Conservation (phyloP, 2,113 vertebrate species). For the Catharus bicknelli region DNA sequence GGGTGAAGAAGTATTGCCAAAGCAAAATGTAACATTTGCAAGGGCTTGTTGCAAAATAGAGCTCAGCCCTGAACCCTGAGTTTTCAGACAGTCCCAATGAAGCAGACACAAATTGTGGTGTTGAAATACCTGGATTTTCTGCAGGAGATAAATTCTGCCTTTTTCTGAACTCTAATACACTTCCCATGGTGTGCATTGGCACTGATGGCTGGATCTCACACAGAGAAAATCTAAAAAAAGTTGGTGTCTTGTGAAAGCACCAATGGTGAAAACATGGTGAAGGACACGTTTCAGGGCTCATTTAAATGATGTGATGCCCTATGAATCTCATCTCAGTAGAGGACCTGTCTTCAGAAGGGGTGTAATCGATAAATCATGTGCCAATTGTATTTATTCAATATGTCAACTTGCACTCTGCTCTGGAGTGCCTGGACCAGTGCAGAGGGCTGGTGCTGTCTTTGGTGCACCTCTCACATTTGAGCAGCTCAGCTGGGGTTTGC, state of each 20-base stretch:
- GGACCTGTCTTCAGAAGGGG: neutral
- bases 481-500: neutral
- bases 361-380: neutral
- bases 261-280: neutral
- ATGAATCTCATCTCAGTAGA: neutral
- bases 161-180: neutral
- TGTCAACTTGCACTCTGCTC: neutral
- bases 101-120: neutral
- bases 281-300: neutral
- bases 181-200: neutral
- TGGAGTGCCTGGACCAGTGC: neutral
- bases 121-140: neutral
- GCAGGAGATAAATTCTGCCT: neutral
- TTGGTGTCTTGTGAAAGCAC: neutral
- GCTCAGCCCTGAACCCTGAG: neutral
- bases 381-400: constrained; percentile 14
- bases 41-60: neutral
- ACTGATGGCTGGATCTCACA: neutral
- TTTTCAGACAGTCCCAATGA: neutral
- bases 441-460: neutral
- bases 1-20: neutral
- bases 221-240: neutral
- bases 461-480: neutral
- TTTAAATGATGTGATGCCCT: neutral
- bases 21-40: neutral